phyloP scores from a whole-genome alignment of 2,888 invertebrate genomes.

The Stenolophus ochropezus region DNA sequence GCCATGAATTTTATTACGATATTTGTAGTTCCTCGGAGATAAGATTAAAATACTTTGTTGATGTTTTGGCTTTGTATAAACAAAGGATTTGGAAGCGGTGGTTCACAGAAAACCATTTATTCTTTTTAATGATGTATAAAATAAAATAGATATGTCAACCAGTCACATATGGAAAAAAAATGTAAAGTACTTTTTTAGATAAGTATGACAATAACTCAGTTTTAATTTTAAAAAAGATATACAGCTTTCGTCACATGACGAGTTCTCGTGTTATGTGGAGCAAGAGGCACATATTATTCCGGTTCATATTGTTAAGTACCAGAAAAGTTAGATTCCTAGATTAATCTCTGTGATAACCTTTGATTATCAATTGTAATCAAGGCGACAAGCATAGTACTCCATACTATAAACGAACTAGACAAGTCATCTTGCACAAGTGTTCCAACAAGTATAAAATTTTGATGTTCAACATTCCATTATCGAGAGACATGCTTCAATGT shows the following conservation, averaged over 20 bases:
- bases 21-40: slow-evolving; percentile 6
- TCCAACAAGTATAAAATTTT: too few species aligned
- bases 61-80: slow-evolving; percentile 22
- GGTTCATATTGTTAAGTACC: too few species aligned
- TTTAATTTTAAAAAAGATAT: neutral
- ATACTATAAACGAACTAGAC: too few species aligned
- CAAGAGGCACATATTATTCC: neutral
- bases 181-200: neutral
- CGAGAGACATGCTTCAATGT: too few species aligned
- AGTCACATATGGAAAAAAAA: neutral
- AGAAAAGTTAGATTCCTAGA: too few species aligned
- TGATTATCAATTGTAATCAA: too few species aligned
- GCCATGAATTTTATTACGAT: slow-evolving; percentile 32
- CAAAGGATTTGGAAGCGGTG: neutral
- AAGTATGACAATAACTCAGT: neutral
- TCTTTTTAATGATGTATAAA: neutral
- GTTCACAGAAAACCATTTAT: neutral
- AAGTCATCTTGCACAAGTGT: too few species aligned
- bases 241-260: neutral
- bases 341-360: too few species aligned
- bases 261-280: too few species aligned
- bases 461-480: too few species aligned
- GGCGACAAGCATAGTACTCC: too few species aligned
- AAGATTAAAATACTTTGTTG: slow-evolving; percentile 26
- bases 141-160: neutral